phyloP scores from a whole-genome alignment of 2,888 invertebrate species.

The Agrochola lota region DNA sequence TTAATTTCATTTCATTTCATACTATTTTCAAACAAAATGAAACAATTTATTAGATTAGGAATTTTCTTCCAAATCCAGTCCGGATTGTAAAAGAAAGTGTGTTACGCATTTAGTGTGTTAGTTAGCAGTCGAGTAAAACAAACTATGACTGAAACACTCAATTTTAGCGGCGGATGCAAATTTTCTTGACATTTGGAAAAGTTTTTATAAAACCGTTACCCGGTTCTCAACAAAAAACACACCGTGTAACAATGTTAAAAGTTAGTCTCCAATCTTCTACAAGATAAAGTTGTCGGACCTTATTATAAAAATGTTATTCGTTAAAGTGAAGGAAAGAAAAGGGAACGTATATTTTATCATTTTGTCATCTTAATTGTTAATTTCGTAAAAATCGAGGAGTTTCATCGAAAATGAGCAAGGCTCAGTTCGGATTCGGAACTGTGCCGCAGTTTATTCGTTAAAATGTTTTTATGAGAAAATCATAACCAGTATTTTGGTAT shows the following conservation, averaged over 20 bases:
- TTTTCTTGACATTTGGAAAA: constrained; percentile 1
- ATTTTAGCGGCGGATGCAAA: background rate
- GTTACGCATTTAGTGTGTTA: background rate
- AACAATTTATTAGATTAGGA: background rate
- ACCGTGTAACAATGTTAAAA: constrained; percentile 9
- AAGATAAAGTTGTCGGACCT: constrained; percentile 4
- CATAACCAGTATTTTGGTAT: background rate
- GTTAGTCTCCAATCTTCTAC: background rate
- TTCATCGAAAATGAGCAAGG: background rate
- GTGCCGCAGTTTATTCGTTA: background rate
- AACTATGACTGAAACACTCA: background rate
- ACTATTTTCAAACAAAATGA: too few relatives aligned
- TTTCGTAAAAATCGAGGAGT: background rate
- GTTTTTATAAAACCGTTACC: background rate
- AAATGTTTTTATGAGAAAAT: background rate
- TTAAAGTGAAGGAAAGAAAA: background rate
- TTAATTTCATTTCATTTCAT: too few relatives aligned
- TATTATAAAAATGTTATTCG: background rate
- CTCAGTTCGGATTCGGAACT: too few relatives aligned
- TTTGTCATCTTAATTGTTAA: background rate
- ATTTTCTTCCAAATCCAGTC: background rate
- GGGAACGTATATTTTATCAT: background rate
- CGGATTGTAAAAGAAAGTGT: background rate
- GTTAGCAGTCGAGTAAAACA: background rate
- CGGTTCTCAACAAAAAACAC: background rate